phyloP scores from a whole-genome alignment of 2,888 invertebrate species.

The Hyposoter dolosus region DNA sequence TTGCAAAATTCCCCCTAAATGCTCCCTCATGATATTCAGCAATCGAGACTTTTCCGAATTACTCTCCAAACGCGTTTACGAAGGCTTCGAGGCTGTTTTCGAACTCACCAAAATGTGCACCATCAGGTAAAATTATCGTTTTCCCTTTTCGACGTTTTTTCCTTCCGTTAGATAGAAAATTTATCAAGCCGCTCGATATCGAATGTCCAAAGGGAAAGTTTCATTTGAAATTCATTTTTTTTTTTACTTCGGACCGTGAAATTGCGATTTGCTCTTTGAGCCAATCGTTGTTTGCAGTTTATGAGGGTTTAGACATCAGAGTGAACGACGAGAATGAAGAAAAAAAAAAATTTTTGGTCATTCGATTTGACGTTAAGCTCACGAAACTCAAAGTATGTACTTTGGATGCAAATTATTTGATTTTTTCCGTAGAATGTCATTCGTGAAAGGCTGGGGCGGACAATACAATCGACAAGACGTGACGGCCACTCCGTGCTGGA shows the following conservation, averaged over 20 bases:
- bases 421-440: constrained; percentile 92
- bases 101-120: constrained; percentile 99
- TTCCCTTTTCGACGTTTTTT: not conserved
- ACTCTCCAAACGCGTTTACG: constrained; percentile 97
- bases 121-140: constrained; percentile 87
- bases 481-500: constrained; percentile 99
- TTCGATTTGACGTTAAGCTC: too few species aligned
- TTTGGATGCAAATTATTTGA: not conserved
- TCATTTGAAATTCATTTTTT: too few species aligned
- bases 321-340: too few species aligned
- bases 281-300: too few species aligned
- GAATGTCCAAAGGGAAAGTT: not conserved
- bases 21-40: constrained; percentile 99
- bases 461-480: constrained; percentile 99
- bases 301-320: too few species aligned
- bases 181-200: not conserved
- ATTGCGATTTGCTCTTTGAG: too few species aligned
- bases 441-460: constrained; percentile 99
- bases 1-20: constrained; percentile 98
- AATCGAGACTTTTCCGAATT: constrained; percentile 98
- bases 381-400: not conserved
- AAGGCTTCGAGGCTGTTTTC: constrained; percentile 99
- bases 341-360: too few species aligned
- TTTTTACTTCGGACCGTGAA: too few species aligned
- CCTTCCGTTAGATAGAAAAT: not conserved